Percentiles rank a stretch among this genome's conserved stretches.
Conservation (phyloP, 2,888 invertebrate genomes). For the Dryomyza anilis region DNA sequence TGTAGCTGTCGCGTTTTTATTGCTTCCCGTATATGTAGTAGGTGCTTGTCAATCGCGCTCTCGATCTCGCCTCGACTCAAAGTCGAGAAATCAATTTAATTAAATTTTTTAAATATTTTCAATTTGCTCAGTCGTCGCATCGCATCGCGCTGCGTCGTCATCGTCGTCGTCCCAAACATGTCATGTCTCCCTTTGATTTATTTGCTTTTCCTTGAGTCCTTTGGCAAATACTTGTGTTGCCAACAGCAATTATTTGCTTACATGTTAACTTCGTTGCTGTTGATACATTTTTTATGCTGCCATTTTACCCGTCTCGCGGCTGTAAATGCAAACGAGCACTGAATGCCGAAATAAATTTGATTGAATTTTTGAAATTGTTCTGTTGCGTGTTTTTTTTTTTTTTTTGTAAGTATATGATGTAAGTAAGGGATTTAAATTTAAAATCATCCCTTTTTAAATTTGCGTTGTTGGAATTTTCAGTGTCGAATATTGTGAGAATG, state of each 20-base stretch:
- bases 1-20: background rate
- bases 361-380: background rate
- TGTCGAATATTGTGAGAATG: no score
- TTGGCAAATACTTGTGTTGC: slow-evolving; percentile 14
- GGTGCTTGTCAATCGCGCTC: background rate
- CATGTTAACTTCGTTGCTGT: slow-evolving; percentile 3
- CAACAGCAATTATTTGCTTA: slow-evolving; percentile 18
- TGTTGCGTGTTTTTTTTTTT: no score
- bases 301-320: background rate
- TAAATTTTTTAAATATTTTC: slow-evolving; percentile 21
- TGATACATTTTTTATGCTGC: background rate
- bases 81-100: slow-evolving; percentile 19
- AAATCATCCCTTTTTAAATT: no score
- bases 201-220: slow-evolving; percentile 15
- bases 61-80: slow-evolving; percentile 5
- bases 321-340: background rate
- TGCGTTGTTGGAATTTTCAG: no score
- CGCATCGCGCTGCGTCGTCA: background rate
- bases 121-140: background rate
- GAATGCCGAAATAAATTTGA: background rate
- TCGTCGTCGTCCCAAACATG: background rate
- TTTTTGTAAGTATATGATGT: no score
- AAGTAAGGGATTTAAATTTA: no score
- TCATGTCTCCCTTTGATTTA: slow-evolving; percentile 15
- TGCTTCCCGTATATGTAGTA: no score